These are phyloP conservation scores for Phymastichus coffea DNA, from an alignment of 1,140 invertebrate species.

Conservation along the genomic window DNA sequence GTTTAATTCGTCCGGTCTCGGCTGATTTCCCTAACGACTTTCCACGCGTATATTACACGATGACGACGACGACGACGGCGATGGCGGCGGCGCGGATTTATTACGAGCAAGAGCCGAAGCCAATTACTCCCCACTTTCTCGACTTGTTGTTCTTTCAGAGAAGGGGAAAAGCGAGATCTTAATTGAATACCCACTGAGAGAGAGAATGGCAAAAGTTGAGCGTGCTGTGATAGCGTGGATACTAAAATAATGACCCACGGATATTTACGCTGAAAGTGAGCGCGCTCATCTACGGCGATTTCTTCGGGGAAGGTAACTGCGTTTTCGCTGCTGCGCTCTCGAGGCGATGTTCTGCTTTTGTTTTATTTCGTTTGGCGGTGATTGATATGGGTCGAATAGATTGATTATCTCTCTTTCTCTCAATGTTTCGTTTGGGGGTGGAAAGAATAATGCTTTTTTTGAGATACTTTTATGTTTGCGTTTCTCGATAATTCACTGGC, in stretches of 20 bases:
- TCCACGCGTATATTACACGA: no score
- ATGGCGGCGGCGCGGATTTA: slow-evolving; percentile 4
- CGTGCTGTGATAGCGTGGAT: background rate
- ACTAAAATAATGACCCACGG: slow-evolving; percentile 1
- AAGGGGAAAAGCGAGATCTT: no score
- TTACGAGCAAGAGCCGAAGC: background rate
- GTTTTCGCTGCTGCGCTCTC: background rate
- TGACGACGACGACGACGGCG: no score
- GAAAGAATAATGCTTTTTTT: background rate
- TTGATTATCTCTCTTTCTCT: background rate
- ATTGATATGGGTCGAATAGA: background rate
- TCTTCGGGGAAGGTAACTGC: no score
- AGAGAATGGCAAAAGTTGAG: background rate
- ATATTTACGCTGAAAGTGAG: slow-evolving; percentile 8
- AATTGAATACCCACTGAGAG: slow-evolving; percentile 8
- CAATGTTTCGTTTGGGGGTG: background rate
- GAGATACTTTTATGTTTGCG: background rate
- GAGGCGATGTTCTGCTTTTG: background rate
- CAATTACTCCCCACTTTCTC: slow-evolving; percentile 21
- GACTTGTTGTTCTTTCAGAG: slow-evolving; percentile 16
- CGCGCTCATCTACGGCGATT: background rate
- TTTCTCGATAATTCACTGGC: no score
- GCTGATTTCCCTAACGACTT: slow-evolving; percentile 40
- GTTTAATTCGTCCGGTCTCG: slow-evolving; percentile 37
- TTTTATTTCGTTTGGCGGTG: background rate